phyloP scores from a whole-genome alignment of 1,140 invertebrate species.

The Theocolax elegans region DNA sequence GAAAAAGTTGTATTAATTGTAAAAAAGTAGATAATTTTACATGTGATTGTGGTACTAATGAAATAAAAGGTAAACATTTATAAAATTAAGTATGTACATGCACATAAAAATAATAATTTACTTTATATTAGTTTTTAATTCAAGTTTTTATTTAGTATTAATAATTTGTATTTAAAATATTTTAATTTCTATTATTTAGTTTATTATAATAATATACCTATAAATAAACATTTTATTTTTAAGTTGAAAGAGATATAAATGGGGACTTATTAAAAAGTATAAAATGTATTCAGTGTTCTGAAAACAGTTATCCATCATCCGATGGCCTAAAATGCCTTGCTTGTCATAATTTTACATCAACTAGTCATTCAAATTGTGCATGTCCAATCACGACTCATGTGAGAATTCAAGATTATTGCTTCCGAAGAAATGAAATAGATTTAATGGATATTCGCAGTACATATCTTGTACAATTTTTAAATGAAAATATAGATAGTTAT shows the following conservation, averaged over 20 bases:
- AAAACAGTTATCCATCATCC: slow-evolving; percentile 61
- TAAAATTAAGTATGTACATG: neutral
- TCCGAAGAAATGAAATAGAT: slow-evolving; percentile 51
- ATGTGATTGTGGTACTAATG: slow-evolving; percentile 57
- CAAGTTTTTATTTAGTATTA: neutral
- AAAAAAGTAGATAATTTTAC: slow-evolving; percentile 43
- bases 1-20: slow-evolving; percentile 59
- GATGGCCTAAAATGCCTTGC: slow-evolving; percentile 61
- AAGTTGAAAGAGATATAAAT: slow-evolving; percentile 64
- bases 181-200: no score
- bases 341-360: slow-evolving; percentile 54
- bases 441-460: slow-evolving; percentile 57
- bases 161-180: no score
- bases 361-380: slow-evolving; percentile 49
- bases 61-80: slow-evolving; percentile 55
- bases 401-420: slow-evolving; percentile 61
- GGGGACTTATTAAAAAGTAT: slow-evolving; percentile 57
- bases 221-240: slow-evolving; percentile 42
- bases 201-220: no score
- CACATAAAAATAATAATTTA: slow-evolving; percentile 6
- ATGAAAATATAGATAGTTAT: slow-evolving; percentile 61
- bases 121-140: neutral
- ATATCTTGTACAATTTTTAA: slow-evolving; percentile 61
- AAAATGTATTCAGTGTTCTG: slow-evolving; percentile 64
- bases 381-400: slow-evolving; percentile 52